Evolutionary conservation across 2,113 vertebrate genomes (phyloP).

Genomic region (Odocoileus hemionus): DNA sequence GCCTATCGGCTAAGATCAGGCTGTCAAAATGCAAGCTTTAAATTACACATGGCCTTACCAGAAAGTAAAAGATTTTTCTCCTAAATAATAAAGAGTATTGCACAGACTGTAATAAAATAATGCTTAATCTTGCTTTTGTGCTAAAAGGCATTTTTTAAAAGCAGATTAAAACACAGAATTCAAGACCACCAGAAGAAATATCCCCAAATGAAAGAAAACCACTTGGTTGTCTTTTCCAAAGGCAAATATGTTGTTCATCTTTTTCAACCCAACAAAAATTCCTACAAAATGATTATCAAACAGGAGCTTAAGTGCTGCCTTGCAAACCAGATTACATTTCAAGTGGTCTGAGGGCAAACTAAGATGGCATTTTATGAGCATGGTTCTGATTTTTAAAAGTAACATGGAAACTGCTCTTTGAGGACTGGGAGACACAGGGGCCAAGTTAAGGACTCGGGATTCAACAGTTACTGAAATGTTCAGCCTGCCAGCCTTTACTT

Average conservation of each 20-base stretch:
- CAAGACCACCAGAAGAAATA: conserved; percentile 24
- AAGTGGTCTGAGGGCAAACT: conserved; percentile 37
- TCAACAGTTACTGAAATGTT: background rate
- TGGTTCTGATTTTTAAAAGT: background rate
- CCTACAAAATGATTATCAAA: conserved; percentile 42
- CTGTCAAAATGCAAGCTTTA: conserved; percentile 34
- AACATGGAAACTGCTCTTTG: background rate
- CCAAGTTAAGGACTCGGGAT: background rate
- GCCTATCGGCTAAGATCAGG: background rate
- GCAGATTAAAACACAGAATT: conserved; percentile 49
- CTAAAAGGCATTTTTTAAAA: conserved; percentile 42
- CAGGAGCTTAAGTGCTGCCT: conserved; percentile 4
- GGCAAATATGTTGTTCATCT: background rate
- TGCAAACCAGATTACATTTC: conserved; percentile 44
- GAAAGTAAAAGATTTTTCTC: conserved; percentile 42
- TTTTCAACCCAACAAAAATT: conserved; percentile 47
- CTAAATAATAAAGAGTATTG: conserved; percentile 33
- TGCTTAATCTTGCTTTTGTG: conserved; percentile 46
- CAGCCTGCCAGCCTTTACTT: background rate
- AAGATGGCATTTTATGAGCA: background rate
- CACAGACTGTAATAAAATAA: conserved; percentile 43
- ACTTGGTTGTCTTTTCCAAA: background rate
- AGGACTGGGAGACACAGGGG: background rate
- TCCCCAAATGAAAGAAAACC: background rate
- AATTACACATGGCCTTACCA: conserved; percentile 9